These are phyloP conservation scores for Holocentrus rufus DNA, from an alignment of 2,797 vertebrate species.

Conservation along the genomic window DNA sequence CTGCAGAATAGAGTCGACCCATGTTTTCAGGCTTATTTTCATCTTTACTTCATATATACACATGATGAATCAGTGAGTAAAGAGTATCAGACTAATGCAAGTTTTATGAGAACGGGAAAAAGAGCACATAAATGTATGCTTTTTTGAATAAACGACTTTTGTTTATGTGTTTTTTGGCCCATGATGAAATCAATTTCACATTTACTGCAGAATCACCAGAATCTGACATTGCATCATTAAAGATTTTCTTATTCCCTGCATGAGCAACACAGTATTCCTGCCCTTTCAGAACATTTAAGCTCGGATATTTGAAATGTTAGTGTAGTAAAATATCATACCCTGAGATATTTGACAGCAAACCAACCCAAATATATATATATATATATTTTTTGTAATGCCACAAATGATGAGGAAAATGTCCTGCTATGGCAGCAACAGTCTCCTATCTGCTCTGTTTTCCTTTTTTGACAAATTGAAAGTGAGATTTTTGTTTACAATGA, in stretches of 20 bases:
- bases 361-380: background rate
- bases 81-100: too few species aligned
- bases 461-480: conserved; percentile 80
- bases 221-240: background rate
- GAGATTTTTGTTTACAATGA: conserved; percentile 85
- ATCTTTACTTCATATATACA: too few species aligned
- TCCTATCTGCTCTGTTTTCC: conserved; percentile 68
- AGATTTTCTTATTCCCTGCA: background rate
- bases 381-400: background rate
- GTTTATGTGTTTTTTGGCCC: background rate
- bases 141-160: too few species aligned
- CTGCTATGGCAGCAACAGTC: conserved; percentile 49
- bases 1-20: too few species aligned
- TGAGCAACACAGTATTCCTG: background rate
- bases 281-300: background rate
- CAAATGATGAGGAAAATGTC: background rate
- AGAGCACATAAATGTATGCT: too few species aligned
- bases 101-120: too few species aligned
- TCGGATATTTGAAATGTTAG: background rate
- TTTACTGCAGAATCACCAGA: background rate
- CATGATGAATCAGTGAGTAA: too few species aligned
- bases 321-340: background rate
- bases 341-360: conserved; percentile 3
- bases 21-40: too few species aligned
- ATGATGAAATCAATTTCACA: background rate